phyloP scores from a whole-genome alignment of 2,888 invertebrate genomes.

The Drosophila borborema region DNA sequence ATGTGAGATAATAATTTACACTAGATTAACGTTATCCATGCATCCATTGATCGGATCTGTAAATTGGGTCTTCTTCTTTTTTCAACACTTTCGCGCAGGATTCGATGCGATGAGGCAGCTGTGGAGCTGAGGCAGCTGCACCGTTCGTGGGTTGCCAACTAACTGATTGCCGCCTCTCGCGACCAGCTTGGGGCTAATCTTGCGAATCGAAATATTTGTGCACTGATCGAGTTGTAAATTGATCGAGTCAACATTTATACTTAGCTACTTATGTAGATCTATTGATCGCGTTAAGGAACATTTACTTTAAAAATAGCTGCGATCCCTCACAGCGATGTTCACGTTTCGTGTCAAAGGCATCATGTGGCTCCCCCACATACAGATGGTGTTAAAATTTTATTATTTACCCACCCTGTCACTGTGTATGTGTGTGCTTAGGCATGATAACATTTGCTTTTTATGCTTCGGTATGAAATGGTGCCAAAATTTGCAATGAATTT shows the following conservation, averaged over 20 bases:
- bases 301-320: conserved; percentile 70
- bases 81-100: conserved; percentile 24
- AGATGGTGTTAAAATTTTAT: conserved; percentile 67
- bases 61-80: background rate
- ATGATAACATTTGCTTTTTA: conserved; percentile 51
- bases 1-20: conserved; percentile 24
- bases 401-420: conserved; percentile 45
- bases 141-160: conserved; percentile 50
- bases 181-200: conserved; percentile 46
- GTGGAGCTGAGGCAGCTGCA: conserved; percentile 51
- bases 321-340: conserved; percentile 32
- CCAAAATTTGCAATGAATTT: conserved; percentile 61
- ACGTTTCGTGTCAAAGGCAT: conserved; percentile 49
- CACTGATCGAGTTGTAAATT: conserved; percentile 50
- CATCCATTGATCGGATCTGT: conserved; percentile 44
- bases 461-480: conserved; percentile 63
- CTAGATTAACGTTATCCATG: conserved; percentile 62
- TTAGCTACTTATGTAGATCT: conserved; percentile 45
- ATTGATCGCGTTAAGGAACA: conserved; percentile 71
- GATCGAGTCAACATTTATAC: conserved; percentile 49
- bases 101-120: conserved; percentile 10
- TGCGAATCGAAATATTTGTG: conserved; percentile 39
- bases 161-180: conserved; percentile 49
- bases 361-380: conserved; percentile 48
- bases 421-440: conserved; percentile 11